Evolutionary conservation across 2,113 vertebrate genomes (phyloP).

Genomic region (Salvelinus namaycush): DNA sequence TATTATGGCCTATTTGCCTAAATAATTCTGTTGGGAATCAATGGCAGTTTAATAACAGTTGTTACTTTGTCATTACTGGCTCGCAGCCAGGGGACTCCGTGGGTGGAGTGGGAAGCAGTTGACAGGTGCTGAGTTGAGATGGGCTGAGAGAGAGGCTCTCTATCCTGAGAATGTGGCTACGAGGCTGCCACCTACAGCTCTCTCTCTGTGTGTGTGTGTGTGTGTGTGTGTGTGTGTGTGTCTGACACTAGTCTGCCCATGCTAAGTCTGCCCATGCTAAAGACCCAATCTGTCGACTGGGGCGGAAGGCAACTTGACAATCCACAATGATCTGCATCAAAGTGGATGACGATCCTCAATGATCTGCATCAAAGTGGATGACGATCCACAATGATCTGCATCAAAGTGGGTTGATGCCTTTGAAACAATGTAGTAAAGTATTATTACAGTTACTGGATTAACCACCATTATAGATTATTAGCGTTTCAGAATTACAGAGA

Average conservation of each 20-base stretch:
- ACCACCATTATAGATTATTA: neutral
- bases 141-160: too few species aligned
- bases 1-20: neutral
- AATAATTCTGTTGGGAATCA: too few species aligned
- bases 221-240: neutral
- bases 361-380: neutral
- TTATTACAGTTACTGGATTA: neutral
- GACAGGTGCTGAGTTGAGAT: too few species aligned
- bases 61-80: too few species aligned
- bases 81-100: too few species aligned
- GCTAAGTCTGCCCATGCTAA: neutral
- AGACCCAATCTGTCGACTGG: neutral
- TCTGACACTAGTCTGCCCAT: neutral
- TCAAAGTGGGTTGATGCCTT: neutral
- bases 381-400: neutral
- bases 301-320: neutral
- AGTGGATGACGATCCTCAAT: neutral
- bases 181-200: neutral
- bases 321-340: neutral
- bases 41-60: too few species aligned
- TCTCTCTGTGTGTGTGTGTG: neutral
- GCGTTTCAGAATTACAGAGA: too few species aligned
- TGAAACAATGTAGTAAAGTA: neutral
- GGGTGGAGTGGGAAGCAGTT: too few species aligned
- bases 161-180: too few species aligned